Percentiles rank a stretch among this genome's conserved stretches.
Evolutionary conservation across 2,888 invertebrate genomes (phyloP).

Genomic region (Timema podura): DNA sequence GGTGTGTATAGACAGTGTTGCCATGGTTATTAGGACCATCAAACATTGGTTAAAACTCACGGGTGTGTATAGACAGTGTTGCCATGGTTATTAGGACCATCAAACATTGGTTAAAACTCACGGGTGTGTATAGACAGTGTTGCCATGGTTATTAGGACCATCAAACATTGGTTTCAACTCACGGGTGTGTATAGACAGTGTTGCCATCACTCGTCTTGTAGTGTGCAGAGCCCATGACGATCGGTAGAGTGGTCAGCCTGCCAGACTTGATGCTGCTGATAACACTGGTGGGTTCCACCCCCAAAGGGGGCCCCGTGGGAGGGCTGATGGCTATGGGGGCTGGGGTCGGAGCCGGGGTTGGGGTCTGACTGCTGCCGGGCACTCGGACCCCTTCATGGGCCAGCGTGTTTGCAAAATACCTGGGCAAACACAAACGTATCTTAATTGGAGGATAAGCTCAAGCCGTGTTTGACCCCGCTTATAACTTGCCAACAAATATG

Average conservation of each 20-base stretch:
- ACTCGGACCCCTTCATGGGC: constrained; percentile 47
- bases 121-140: no score
- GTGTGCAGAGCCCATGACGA: neutral
- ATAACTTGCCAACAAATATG: no score
- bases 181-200: constrained; percentile 18
- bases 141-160: no score
- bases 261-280: neutral
- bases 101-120: no score
- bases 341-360: constrained; percentile 27
- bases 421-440: constrained; percentile 32
- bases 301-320: constrained; percentile 19
- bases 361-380: constrained; percentile 38
- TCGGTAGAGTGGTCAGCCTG: no score
- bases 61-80: no score
- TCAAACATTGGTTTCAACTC: neutral
- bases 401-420: constrained; percentile 52
- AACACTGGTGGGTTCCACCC: constrained; percentile 10
- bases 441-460: no score
- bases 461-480: no score
- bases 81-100: no score
- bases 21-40: no score
- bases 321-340: constrained; percentile 27
- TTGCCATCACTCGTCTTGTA: constrained; percentile 14
- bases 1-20: no score
- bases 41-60: no score